Evolutionary conservation across 1,140 invertebrate genomes (phyloP).

Genomic region (Bombus ignitus): DNA sequence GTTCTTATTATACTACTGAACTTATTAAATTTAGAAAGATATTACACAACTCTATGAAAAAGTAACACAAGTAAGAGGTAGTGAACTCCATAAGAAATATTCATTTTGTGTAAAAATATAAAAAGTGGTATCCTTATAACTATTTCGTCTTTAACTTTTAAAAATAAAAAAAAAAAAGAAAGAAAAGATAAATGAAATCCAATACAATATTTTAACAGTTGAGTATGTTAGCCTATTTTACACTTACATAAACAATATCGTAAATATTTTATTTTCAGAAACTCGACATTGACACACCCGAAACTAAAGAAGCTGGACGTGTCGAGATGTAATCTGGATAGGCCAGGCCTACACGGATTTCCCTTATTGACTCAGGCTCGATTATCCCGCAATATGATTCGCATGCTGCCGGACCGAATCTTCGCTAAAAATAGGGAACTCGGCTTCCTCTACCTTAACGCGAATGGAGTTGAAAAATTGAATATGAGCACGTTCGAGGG

Average conservation of each 20-base stretch:
- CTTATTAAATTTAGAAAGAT: not conserved
- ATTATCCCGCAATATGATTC: slow-evolving; percentile 85
- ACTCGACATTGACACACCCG: slow-evolving; percentile 76
- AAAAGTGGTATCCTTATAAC: not conserved
- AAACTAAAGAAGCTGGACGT: slow-evolving; percentile 84
- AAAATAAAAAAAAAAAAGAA: too few species aligned
- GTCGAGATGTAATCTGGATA: slow-evolving; percentile 86
- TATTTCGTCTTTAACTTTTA: too few species aligned
- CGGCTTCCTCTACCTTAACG: slow-evolving; percentile 85
- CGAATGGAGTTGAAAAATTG: slow-evolving; percentile 84
- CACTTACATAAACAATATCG: not conserved
- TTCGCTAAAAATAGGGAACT: slow-evolving; percentile 85
- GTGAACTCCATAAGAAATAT: not conserved
- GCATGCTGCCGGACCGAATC: slow-evolving; percentile 82
- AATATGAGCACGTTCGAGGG: slow-evolving; percentile 76
- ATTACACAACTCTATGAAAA: not conserved
- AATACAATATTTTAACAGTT: not conserved
- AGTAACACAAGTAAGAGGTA: not conserved
- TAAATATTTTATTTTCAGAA: slow-evolving; percentile 66
- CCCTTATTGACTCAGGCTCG: slow-evolving; percentile 84
- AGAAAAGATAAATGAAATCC: too few species aligned
- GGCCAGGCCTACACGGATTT: slow-evolving; percentile 84
- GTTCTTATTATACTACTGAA: not conserved
- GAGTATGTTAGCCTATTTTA: not conserved
- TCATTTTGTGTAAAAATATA: not conserved